Conservation (phyloP, 2,113 vertebrate species). For the Oreocharis arfaki region DNA sequence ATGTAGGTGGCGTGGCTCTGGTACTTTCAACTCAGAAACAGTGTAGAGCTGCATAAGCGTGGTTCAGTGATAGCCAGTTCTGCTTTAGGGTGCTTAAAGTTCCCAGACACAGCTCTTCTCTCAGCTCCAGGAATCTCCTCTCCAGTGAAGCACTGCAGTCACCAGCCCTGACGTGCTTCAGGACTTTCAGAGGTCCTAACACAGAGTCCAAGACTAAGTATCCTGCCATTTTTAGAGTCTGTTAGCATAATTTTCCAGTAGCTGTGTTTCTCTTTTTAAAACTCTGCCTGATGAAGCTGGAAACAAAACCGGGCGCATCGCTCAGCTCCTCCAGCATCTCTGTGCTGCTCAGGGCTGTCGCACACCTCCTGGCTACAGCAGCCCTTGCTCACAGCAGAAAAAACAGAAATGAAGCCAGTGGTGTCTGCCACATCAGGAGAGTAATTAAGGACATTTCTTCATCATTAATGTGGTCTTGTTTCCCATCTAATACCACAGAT, state of each 20-base stretch:
- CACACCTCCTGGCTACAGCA: background rate
- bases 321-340: background rate
- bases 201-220: accelerated
- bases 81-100: background rate
- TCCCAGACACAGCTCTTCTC: background rate
- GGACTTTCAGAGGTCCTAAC: background rate
- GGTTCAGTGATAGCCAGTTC: background rate
- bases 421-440: background rate
- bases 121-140: background rate
- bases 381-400: accelerated
- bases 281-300: background rate
- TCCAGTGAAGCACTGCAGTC: background rate
- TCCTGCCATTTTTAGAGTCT: background rate
- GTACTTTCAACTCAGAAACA: background rate
- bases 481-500: background rate
- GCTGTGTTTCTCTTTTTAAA: background rate
- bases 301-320: background rate
- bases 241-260: background rate
- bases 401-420: background rate
- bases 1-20: background rate
- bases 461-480: background rate
- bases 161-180: background rate
- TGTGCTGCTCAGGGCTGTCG: accelerated
- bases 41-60: background rate
- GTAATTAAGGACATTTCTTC: background rate